Evolutionary conservation across 2,797 vertebrate genomes (phyloP).

Genomic region (Knipowitschia caucasica): DNA sequence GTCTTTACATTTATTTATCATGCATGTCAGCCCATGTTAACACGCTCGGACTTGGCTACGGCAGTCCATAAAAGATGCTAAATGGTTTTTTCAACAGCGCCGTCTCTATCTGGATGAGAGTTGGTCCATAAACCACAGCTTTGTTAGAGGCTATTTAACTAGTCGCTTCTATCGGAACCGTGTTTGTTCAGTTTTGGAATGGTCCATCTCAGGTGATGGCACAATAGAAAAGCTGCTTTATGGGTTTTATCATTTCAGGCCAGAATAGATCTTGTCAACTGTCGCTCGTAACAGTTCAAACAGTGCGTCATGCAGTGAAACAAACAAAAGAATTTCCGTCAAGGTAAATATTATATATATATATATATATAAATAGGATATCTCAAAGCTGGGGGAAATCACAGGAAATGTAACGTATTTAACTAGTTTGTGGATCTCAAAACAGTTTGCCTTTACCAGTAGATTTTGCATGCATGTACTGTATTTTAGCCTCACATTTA

Average conservation of each 20-base stretch:
- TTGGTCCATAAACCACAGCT: conserved; percentile 18
- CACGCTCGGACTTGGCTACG: conserved; percentile 10
- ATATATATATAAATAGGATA: no score
- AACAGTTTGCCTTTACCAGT: no score
- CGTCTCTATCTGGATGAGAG: conserved; percentile 11
- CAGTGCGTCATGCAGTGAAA: conserved; percentile 14
- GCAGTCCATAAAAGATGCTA: conserved; percentile 21
- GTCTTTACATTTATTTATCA: conserved; percentile 14
- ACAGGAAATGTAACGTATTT: no score
- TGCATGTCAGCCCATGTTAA: conserved; percentile 12
- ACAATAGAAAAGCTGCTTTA: conserved; percentile 39
- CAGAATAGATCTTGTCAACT: conserved; percentile 45
- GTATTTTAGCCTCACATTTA: no score
- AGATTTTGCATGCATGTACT: no score
- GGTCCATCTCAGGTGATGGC: conserved; percentile 53
- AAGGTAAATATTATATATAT: no score
- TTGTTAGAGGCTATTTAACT: conserved; percentile 30
- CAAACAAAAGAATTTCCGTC: background rate
- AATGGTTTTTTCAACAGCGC: conserved; percentile 1
- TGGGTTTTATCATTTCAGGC: conserved; percentile 35
- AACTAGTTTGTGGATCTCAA: no score
- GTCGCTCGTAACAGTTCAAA: conserved; percentile 35
- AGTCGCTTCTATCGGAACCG: conserved; percentile 21
- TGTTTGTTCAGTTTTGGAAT: conserved; percentile 58
- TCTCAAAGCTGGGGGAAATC: no score